These are phyloP conservation scores for Stigmatopora argus DNA, from an alignment of 2,113 vertebrate genomes.

Conservation along the genomic window DNA sequence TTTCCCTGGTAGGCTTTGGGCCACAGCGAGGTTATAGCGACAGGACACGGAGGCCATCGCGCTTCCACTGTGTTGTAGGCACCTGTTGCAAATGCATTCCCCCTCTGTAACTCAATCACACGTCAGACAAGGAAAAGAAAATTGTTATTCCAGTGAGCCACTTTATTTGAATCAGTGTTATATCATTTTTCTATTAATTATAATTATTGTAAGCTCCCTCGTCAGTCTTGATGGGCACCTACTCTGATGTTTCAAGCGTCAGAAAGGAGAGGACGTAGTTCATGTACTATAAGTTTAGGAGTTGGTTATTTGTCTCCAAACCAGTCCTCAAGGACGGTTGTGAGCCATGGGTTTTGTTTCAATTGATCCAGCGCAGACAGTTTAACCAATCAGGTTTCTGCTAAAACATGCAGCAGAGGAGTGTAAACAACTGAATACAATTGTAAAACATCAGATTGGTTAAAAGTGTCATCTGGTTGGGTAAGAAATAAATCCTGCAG, in stretches of 20 bases:
- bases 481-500: no score
- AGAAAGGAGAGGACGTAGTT: background rate
- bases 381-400: no score
- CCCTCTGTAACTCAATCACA: constrained; percentile 71
- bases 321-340: no score
- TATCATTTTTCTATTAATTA: constrained; percentile 46
- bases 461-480: no score
- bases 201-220: background rate
- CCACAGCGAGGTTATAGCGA: constrained; percentile 66
- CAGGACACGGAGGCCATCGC: constrained; percentile 58
- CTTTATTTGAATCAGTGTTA: constrained; percentile 62
- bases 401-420: no score
- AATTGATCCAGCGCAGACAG: no score
- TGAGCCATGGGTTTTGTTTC: no score
- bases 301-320: background rate
- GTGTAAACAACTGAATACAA: no score
- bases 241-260: background rate
- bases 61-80: constrained; percentile 62
- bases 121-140: constrained; percentile 65
- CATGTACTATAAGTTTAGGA: background rate
- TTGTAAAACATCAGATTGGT: no score
- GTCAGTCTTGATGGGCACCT: background rate
- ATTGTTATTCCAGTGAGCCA: constrained; percentile 62
- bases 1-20: constrained; percentile 63
- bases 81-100: constrained; percentile 72